These are phyloP conservation scores for Crotalus helleri DNA, from an alignment of 2,113 vertebrate genomes.

Conservation along the genomic window DNA sequence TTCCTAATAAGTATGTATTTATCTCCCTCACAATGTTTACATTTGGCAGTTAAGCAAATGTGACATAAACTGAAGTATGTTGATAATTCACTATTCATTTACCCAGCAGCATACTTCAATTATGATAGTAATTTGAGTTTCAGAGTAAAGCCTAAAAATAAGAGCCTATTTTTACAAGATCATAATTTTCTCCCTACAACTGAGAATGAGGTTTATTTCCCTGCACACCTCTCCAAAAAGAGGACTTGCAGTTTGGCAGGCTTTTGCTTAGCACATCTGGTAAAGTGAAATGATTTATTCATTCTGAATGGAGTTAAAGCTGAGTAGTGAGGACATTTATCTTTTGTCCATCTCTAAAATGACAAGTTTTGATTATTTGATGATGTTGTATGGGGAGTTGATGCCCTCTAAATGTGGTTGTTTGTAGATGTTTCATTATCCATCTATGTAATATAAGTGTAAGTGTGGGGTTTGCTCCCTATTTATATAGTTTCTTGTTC, in stretches of 20 bases:
- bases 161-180: not conserved
- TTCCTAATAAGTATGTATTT: not conserved
- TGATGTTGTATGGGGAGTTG: not conserved
- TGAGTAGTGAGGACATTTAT: not conserved
- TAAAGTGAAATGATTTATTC: not conserved
- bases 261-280: not conserved
- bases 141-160: not conserved
- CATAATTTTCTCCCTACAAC: not conserved
- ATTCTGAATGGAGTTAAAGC: not conserved
- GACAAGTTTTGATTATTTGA: not conserved
- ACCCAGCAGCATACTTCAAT: not conserved
- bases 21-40: not conserved
- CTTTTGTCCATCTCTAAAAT: not conserved
- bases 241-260: not conserved
- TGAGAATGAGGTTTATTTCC: not conserved
- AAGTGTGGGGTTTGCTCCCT: not conserved
- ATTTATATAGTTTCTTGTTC: not conserved
- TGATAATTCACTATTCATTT: not conserved
- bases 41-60: not conserved
- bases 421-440: not conserved
- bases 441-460: not conserved
- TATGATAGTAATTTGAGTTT: not conserved
- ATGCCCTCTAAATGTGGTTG: not conserved
- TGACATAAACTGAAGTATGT: not conserved
- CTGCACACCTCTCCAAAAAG: not conserved